Evolutionary conservation across 92 coral and sea anemone genomes (phyloP).

Genomic region (Porites evermanni): DNA sequence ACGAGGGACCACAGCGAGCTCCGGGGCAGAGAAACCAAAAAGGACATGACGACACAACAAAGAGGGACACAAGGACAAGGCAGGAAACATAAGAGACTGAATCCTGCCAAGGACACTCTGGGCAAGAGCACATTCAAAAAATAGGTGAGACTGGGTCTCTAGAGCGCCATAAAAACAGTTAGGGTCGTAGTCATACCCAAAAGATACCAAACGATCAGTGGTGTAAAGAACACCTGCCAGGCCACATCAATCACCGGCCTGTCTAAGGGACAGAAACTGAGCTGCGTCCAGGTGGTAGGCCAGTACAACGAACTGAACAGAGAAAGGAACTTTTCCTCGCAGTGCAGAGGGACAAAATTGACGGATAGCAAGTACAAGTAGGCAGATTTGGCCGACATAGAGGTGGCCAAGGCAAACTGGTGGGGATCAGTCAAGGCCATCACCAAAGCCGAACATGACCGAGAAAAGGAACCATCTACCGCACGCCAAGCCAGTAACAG

Average conservation of each 20-base stretch:
- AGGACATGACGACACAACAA: background rate
- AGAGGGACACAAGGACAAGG: background rate
- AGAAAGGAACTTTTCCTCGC: background rate
- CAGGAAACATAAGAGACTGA: background rate
- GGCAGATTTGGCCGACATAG: background rate
- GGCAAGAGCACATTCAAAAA: no score
- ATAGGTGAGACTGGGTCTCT: no score
- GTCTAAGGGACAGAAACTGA: background rate
- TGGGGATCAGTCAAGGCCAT: background rate
- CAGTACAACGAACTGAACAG: conserved; percentile 10
- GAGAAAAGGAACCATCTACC: background rate
- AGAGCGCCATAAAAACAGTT: background rate
- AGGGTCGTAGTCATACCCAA: background rate
- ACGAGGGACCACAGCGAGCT: conserved; percentile 3
- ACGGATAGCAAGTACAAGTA: background rate
- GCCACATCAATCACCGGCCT: background rate
- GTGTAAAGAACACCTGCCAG: conserved; percentile 34
- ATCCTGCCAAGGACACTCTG: no score
- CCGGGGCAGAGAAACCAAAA: conserved; percentile 4
- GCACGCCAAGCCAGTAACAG: conserved; percentile 13
- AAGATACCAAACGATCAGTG: background rate
- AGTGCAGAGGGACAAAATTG: background rate
- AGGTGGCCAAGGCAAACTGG: background rate
- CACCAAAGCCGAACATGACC: background rate
- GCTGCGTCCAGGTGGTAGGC: conserved; percentile 3